Evolutionary conservation across 2,113 vertebrate genomes (phyloP).

Genomic region (Tursiops truncatus): DNA sequence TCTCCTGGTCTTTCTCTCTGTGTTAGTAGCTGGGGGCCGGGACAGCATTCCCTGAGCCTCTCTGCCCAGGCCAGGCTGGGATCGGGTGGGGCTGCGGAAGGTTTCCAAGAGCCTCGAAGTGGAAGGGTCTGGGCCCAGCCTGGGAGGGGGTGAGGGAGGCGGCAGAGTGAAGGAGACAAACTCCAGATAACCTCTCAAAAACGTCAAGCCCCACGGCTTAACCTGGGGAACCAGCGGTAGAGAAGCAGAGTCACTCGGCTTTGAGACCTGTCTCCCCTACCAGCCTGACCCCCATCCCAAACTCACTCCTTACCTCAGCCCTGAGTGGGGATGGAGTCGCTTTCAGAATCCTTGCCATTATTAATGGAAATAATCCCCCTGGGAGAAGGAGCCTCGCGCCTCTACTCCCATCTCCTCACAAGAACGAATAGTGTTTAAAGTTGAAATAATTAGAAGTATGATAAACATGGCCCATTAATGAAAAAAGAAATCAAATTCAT

Average conservation of each 20-base stretch:
- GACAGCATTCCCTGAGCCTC: neutral
- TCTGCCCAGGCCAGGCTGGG: neutral
- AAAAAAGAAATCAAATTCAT: conserved; percentile 87
- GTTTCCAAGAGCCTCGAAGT: neutral
- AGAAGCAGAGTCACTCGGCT: neutral
- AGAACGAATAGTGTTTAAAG: conserved; percentile 86
- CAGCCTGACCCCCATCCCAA: neutral
- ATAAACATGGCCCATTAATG: conserved; percentile 89
- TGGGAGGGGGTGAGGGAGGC: neutral
- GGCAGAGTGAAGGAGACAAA: neutral
- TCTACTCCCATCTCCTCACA: conserved; percentile 68
- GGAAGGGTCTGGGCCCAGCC: neutral
- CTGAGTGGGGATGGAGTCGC: neutral
- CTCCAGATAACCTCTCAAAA: conserved; percentile 47
- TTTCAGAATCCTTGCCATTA: conserved; percentile 47
- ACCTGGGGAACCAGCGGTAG: neutral
- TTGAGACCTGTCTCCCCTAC: neutral
- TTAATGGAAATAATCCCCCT: conserved; percentile 32
- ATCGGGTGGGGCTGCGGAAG: neutral
- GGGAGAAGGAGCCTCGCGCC: neutral
- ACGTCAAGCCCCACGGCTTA: neutral
- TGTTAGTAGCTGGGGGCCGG: neutral
- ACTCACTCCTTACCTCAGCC: neutral
- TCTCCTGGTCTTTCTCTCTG: neutral
- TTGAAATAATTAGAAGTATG: conserved; percentile 88